Conservation (phyloP, 2,888 invertebrate species). For the Amphipyra tragopoginis region DNA sequence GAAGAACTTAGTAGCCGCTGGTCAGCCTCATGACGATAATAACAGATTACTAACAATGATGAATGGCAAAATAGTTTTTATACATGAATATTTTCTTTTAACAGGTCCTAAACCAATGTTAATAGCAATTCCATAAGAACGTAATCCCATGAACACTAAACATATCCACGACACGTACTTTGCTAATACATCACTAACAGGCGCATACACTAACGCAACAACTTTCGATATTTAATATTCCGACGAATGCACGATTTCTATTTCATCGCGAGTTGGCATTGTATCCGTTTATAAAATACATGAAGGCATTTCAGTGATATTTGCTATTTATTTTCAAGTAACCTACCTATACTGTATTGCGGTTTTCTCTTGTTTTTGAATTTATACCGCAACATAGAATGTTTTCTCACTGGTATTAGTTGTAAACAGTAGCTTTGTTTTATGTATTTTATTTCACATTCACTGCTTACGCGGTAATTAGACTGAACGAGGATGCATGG, state of each 20-base stretch:
- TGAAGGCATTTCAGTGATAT: conserved; percentile 29
- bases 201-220: conserved; percentile 30
- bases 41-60: too few relatives aligned
- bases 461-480: conserved; percentile 3
- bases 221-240: conserved; percentile 49
- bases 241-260: conserved; percentile 50
- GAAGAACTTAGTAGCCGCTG: too few relatives aligned
- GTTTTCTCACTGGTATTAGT: conserved; percentile 1
- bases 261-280: conserved; percentile 36
- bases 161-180: conserved; percentile 3
- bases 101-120: too few relatives aligned
- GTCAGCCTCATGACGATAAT: too few relatives aligned
- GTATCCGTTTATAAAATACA: conserved; percentile 50
- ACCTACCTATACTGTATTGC: conserved; percentile 1
- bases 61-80: too few relatives aligned
- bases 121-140: too few relatives aligned
- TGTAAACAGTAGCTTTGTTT: background rate
- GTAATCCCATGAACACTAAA: background rate
- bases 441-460: background rate
- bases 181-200: conserved; percentile 36
- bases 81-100: too few relatives aligned
- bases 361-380: conserved; percentile 16
- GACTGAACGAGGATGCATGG: conserved; percentile 4
- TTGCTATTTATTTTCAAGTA: conserved; percentile 38
- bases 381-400: background rate